These are phyloP conservation scores for Halichoerus grypus DNA, from an alignment of 2,113 vertebrate genomes.

Conservation along the genomic window DNA sequence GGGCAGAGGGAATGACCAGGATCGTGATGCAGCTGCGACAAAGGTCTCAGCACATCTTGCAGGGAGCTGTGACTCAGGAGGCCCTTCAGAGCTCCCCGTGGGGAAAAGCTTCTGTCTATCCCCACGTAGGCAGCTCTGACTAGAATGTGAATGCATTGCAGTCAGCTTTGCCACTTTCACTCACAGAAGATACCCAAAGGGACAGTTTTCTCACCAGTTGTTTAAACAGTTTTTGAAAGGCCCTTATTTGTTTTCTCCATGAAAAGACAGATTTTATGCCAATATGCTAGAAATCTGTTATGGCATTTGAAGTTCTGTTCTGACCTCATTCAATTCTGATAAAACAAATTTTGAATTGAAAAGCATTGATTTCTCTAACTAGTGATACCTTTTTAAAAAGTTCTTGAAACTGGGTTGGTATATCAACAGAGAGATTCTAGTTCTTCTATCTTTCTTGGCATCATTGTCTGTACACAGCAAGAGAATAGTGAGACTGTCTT, in stretches of 20 bases:
- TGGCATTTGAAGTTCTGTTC: conserved; percentile 50
- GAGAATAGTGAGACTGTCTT: conserved; percentile 53
- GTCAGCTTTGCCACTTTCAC: conserved; percentile 16
- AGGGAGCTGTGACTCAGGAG: background rate
- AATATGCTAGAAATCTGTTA: conserved; percentile 63
- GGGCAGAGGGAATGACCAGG: background rate
- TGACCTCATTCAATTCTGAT: conserved; percentile 53
- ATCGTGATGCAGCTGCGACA: background rate
- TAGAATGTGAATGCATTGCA: conserved; percentile 57
- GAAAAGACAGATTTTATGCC: conserved; percentile 78
- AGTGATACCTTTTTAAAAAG: background rate
- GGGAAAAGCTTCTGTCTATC: background rate
- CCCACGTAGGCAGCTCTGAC: conserved; percentile 61
- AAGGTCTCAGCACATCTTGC: background rate
- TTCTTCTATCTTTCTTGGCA: conserved; percentile 11
- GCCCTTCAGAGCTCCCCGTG: background rate
- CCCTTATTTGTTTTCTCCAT: background rate
- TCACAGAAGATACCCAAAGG: conserved; percentile 72
- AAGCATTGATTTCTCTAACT: conserved; percentile 59
- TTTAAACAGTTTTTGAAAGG: conserved; percentile 62
- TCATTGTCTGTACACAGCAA: background rate
- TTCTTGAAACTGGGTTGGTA: conserved; percentile 17
- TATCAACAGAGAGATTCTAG: conserved; percentile 39
- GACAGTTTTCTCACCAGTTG: conserved; percentile 67
- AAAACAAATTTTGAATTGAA: conserved; percentile 65